phyloP scores from a whole-genome alignment of 2,797 vertebrate genomes.

The Acanthopagrus latus region DNA sequence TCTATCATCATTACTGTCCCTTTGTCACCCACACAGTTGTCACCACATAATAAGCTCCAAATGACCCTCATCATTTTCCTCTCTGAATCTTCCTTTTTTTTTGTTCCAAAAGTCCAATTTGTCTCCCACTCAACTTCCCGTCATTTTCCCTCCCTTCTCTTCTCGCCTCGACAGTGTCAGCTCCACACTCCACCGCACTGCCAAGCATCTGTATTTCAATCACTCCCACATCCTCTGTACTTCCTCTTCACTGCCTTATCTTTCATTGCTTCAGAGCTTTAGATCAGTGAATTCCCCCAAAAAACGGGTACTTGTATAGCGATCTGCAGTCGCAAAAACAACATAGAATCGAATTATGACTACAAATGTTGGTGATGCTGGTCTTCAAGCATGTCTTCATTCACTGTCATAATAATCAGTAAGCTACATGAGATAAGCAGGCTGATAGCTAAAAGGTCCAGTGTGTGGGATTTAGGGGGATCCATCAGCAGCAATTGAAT shows the following conservation, averaged over 20 bases:
- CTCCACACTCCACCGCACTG: conserved; percentile 7
- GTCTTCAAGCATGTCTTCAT: not conserved
- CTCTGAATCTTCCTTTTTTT: conserved; percentile 3
- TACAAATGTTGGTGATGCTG: not conserved
- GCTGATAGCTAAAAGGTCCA: too few relatives aligned
- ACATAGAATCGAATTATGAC: not conserved
- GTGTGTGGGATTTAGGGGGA: too few relatives aligned
- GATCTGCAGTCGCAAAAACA: conserved; percentile 5
- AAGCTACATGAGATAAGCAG: not conserved
- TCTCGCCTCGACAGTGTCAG: conserved; percentile 9
- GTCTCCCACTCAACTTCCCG: not conserved
- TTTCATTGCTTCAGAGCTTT: not conserved
- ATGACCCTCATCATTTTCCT: conserved; percentile 51
- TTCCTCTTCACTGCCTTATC: conserved; percentile 5
- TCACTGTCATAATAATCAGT: not conserved
- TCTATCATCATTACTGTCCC: conserved; percentile 46
- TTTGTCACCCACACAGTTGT: conserved; percentile 36
- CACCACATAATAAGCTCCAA: conserved; percentile 52
- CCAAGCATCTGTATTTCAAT: conserved; percentile 23
- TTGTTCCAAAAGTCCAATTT: conserved; percentile 8
- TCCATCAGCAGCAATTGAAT: too few relatives aligned
- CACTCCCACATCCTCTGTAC: conserved; percentile 1
- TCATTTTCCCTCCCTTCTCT: not conserved
- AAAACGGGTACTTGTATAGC: not conserved
- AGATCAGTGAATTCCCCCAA: conserved; percentile 22